phyloP scores from a whole-genome alignment of 2,797 vertebrate species.

The Setipinna tenuifilis region DNA sequence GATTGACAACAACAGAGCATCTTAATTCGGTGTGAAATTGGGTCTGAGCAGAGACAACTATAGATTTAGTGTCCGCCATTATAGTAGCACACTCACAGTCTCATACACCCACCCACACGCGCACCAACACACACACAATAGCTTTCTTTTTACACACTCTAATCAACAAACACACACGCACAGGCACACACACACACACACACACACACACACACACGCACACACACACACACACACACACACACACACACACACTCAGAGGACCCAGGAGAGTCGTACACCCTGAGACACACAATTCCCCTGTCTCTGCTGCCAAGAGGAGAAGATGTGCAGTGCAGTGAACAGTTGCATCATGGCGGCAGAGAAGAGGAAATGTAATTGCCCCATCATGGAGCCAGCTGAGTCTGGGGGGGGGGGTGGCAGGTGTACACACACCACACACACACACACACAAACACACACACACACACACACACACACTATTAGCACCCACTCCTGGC shows the following conservation, averaged over 20 bases:
- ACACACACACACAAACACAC: no score
- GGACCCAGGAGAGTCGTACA: constrained; percentile 5
- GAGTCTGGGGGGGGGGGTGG: constrained; percentile 29
- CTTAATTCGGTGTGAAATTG: constrained; percentile 54
- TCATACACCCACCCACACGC: constrained; percentile 17
- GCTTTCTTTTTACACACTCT: constrained; percentile 34
- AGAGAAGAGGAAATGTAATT: constrained; percentile 46
- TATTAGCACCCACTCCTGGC: no score
- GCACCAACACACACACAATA: constrained; percentile 4
- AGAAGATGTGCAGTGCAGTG: constrained; percentile 18
- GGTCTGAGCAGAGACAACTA: constrained; percentile 37
- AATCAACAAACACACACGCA: constrained; percentile 24
- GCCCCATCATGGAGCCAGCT: constrained; percentile 45
- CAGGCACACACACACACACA: constrained; percentile 30
- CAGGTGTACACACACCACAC: no score
- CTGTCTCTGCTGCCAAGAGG: constrained; percentile 8
- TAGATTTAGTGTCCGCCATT: constrained; percentile 37
- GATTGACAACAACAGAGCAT: constrained; percentile 37
- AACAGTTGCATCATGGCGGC: constrained; percentile 45
- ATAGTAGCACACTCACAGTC: constrained; percentile 1
- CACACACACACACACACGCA: constrained; percentile 26
- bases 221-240: not conserved
- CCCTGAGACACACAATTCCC: not conserved
- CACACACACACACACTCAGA: not conserved
- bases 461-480: no score